These are phyloP conservation scores for Aspidapion aeneum DNA, from an alignment of 2,888 invertebrate genomes.

Conservation along the genomic window DNA sequence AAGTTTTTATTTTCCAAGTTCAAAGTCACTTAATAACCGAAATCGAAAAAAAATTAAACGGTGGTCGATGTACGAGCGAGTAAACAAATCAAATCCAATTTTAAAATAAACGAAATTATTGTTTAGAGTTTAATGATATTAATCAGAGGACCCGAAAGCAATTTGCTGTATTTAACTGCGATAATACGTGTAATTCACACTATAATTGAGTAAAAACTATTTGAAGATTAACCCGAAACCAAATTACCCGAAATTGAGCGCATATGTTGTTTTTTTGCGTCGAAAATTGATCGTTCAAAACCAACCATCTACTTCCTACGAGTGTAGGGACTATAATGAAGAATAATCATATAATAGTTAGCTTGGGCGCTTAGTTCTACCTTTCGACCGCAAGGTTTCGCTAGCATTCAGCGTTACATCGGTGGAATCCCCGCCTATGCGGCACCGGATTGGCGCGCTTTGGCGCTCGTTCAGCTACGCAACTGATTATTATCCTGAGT, in stretches of 20 bases:
- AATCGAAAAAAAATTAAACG: slow-evolving; percentile 13
- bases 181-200: slow-evolving; percentile 51
- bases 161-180: slow-evolving; percentile 43
- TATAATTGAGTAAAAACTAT: slow-evolving; percentile 49
- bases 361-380: slow-evolving; percentile 45
- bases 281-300: slow-evolving; percentile 47
- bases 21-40: slow-evolving; percentile 27
- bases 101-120: slow-evolving; percentile 27
- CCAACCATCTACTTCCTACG: slow-evolving; percentile 51
- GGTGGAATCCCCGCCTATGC: slow-evolving; percentile 30
- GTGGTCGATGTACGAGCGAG: neutral
- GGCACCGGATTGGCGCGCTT: slow-evolving; percentile 35
- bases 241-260: slow-evolving; percentile 51
- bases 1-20: neutral
- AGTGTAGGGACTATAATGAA: slow-evolving; percentile 52
- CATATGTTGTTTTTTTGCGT: slow-evolving; percentile 49
- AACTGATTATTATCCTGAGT: slow-evolving; percentile 37
- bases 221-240: slow-evolving; percentile 48
- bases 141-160: slow-evolving; percentile 38
- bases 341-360: slow-evolving; percentile 52
- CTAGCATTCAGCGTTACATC: slow-evolving; percentile 44
- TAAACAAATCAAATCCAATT: slow-evolving; percentile 20
- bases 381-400: slow-evolving; percentile 46
- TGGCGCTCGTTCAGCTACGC: slow-evolving; percentile 25
- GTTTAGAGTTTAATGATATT: slow-evolving; percentile 39